Evolutionary conservation across 2,797 vertebrate species (phyloP).

Genomic region (Pseudochaenichthys georgianus): DNA sequence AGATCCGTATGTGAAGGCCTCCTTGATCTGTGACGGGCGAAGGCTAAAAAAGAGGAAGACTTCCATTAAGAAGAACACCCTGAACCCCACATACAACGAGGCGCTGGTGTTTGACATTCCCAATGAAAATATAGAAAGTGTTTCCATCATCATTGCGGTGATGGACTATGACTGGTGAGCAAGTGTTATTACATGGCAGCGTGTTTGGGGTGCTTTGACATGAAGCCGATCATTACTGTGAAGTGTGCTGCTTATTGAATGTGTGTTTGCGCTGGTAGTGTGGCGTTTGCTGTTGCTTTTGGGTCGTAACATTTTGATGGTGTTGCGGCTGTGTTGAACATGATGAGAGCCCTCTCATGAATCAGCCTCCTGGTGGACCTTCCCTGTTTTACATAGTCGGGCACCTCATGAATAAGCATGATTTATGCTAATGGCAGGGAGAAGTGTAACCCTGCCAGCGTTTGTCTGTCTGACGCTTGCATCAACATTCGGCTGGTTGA

Average conservation of each 20-base stretch:
- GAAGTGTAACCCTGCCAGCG: conserved; percentile 65
- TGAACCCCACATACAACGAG: conserved; percentile 96
- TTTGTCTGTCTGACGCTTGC: conserved; percentile 66
- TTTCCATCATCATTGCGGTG: conserved; percentile 92
- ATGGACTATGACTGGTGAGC: conserved; percentile 97
- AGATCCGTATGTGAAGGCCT: conserved; percentile 97
- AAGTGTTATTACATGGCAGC: neutral
- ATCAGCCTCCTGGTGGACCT: conserved; percentile 72
- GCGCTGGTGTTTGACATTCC: conserved; percentile 96
- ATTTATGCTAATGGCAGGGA: conserved; percentile 70
- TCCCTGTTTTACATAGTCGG: conserved; percentile 72
- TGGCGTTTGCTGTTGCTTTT: conserved; percentile 41
- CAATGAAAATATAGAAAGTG: conserved; percentile 93
- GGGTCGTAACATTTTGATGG: conserved; percentile 30
- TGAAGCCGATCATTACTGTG: conserved; percentile 26
- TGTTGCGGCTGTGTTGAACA: conserved; percentile 66
- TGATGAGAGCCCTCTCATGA: conserved; percentile 49
- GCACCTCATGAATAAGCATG: conserved; percentile 80
- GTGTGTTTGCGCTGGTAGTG: conserved; percentile 21
- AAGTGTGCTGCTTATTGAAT: conserved; percentile 33
- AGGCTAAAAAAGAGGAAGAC: conserved; percentile 96
- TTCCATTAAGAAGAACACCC: conserved; percentile 96
- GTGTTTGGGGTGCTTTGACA: conserved; percentile 25
- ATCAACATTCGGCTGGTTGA: conserved; percentile 62
- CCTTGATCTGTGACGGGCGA: conserved; percentile 93